These are phyloP conservation scores for Rattus norvegicus DNA, from an alignment of 2,113 vertebrate species.

Conservation along the genomic window DNA sequence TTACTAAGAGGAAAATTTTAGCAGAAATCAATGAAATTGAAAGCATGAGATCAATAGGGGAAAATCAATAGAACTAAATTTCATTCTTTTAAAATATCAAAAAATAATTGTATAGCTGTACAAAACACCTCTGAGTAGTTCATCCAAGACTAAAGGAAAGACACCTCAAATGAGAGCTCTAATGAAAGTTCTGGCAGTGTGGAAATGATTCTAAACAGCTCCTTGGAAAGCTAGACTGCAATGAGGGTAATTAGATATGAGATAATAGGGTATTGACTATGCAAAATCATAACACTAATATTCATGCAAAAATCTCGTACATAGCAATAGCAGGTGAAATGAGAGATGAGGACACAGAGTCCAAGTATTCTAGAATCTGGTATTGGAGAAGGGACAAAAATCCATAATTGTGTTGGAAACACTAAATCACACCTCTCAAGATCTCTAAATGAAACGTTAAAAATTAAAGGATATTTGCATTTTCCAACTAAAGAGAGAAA, in stretches of 20 bases:
- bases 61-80: slow-evolving; percentile 36
- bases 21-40: not conserved
- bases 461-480: not conserved
- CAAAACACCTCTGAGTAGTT: not conserved
- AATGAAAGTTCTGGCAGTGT: not conserved
- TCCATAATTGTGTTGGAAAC: not conserved
- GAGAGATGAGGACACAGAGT: not conserved
- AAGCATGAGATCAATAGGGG: not conserved
- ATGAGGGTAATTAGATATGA: not conserved
- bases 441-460: not conserved
- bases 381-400: not conserved
- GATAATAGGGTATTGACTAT: not conserved
- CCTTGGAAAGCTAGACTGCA: not conserved
- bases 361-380: not conserved
- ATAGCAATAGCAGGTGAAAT: not conserved
- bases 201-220: not conserved
- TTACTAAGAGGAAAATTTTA: not conserved
- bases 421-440: not conserved
- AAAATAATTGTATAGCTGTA: not conserved
- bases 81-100: not conserved
- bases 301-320: not conserved
- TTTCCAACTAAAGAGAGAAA: slow-evolving; percentile 4
- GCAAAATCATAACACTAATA: not conserved
- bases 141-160: not conserved
- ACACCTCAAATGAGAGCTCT: not conserved